Conservation (phyloP, 2,113 vertebrate species). For the Hippoglossus stenolepis region DNA sequence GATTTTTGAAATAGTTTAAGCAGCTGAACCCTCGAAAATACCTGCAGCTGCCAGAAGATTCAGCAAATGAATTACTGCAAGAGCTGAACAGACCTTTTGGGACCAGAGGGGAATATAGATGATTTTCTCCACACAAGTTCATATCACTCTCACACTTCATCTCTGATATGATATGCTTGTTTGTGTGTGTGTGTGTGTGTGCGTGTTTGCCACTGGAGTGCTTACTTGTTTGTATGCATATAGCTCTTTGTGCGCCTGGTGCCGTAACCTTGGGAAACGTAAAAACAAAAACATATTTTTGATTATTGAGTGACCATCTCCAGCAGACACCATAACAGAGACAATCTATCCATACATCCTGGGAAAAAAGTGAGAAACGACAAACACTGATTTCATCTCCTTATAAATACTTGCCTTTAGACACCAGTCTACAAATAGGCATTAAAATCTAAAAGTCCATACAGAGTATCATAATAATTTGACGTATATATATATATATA, state of each 20-base stretch:
- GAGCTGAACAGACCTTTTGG: neutral
- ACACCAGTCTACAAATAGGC: neutral
- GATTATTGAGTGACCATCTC: constrained; percentile 48
- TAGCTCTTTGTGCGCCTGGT: constrained; percentile 98
- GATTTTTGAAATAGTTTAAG: constrained; percentile 7
- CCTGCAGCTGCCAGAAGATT: neutral
- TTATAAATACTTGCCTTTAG: constrained; percentile 33
- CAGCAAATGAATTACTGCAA: neutral
- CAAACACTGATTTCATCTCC: constrained; percentile 6
- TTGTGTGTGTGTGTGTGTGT: neutral
- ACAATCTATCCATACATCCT: constrained; percentile 53
- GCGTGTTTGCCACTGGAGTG: neutral
- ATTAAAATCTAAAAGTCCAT: neutral
- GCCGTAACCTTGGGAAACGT: constrained; percentile 89
- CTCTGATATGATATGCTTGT: no score
- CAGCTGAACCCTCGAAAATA: neutral
- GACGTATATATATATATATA: no score
- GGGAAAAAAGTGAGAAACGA: constrained; percentile 31
- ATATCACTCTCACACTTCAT: no score
- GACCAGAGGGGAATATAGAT: neutral
- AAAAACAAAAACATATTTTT: constrained; percentile 61
- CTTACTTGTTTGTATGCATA: constrained; percentile 99
- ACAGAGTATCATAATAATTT: neutral
- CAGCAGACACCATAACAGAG: constrained; percentile 1
- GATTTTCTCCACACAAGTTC: no score